Base-by-base conservation (phyloP, 1,140 invertebrate species). In the Zaprionus africanus region DNA sequence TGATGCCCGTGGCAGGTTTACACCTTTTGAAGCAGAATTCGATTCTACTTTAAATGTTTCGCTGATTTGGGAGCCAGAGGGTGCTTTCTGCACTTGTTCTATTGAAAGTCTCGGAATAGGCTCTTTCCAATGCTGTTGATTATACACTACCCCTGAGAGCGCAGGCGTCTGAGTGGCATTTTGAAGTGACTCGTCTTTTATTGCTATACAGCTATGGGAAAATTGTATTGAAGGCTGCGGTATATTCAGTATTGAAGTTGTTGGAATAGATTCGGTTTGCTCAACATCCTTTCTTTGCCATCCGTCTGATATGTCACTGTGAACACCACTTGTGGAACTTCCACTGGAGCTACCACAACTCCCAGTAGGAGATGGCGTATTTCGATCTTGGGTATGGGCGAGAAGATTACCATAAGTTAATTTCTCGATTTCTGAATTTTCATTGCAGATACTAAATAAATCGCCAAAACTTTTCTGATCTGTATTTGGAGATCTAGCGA, bases 311-410 rank as follows among this genome's bases (percentile, higher is more conserved):
- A 69, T 53, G 43, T 92, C 91, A 38, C 88, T 92, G 1, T 90
- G 88, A 6, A 91, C 68, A 22, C 82, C 82, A 78, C 91, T 91
- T 7, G 86, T 90, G 5, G 82, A 92, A 66, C 80, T 87, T 19
- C 77, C 69, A 43, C 66, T 78, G 19, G 75, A 88, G 46, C 79
- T 85, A 15, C 69, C 77, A 60, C 72, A 87, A 57, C 91, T 92
- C 11, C 70, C 86, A 11, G 88, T 85, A 1, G 91, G 88, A n/a
- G 91, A 92, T 0, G 91, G 88, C 17, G 88, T 88, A 66, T 81
- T 70, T 1, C 91, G 78, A 43, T 84, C 53, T 46, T 67, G 62
- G 7, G 59, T 75, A 57, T 74, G 66, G 17, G 72, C 69, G 43
- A 68, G 41, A 28, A 74, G 46, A 62, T 65, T 76, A 4, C 70